Conservation (phyloP, 2,113 vertebrate species). For the Serilophus lunatus region DNA sequence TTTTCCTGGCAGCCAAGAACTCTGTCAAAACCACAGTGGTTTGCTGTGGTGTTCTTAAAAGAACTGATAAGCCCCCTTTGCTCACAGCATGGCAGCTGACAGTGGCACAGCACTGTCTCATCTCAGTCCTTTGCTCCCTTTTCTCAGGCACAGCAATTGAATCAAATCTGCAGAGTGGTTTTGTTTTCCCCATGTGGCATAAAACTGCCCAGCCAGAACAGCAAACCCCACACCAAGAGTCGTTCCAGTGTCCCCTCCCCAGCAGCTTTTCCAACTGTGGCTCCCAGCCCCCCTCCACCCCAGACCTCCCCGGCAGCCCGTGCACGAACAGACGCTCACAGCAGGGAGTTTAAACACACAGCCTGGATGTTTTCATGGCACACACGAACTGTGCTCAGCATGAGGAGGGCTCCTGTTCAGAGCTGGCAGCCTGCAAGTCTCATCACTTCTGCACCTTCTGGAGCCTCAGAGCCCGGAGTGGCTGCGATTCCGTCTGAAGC, state of each 20-base stretch:
- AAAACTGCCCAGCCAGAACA: neutral
- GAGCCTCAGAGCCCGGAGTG: neutral
- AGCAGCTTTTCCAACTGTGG: neutral
- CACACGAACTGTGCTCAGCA: neutral
- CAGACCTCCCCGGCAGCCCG: neutral
- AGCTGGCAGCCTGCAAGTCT: slow-evolving; percentile 1
- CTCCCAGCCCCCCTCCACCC: neutral
- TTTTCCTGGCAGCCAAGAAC: neutral
- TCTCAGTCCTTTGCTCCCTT: neutral
- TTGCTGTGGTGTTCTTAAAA: neutral
- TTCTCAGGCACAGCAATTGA: neutral
- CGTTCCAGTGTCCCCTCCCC: neutral
- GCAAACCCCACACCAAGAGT: neutral
- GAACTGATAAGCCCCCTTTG: neutral
- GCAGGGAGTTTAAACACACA: slow-evolving; percentile 34
- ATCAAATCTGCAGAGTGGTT: neutral
- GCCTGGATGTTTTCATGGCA: neutral
- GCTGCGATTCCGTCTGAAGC: neutral
- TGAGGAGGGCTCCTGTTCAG: neutral
- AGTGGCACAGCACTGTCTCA: neutral
- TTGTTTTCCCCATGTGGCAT: neutral
- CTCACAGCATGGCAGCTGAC: neutral
- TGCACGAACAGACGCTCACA: slow-evolving; percentile 20
- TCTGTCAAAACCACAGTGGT: neutral
- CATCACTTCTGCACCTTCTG: neutral